Base-by-base conservation (phyloP, 1,140 invertebrate species). In the Drosophila willistoni region DNA sequence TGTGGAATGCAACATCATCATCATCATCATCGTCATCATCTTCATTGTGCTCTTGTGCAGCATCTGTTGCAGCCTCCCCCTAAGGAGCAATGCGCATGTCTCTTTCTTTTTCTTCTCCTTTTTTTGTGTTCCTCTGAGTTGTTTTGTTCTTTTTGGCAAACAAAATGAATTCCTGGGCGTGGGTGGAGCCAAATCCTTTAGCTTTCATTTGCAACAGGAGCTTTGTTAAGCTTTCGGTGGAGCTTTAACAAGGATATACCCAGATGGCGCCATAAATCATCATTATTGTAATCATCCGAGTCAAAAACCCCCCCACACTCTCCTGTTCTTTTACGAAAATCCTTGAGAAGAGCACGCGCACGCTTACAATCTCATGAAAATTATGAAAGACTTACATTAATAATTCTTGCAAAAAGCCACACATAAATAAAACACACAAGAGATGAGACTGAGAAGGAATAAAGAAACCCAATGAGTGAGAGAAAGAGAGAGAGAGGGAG, bases 341-440 rank as follows among this genome's bases (percentile, higher is more conserved):
- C 66, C 14, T 10, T 17, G 42, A 39, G 19, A 22, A 12, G 17
- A 55, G 65, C 61, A 81, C 73, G 73, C 79, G 83, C 84, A 89
- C 84, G 84, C 84, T 80, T 85, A 89, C 84, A 77, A 59, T 73
- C 84, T 87, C 89, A 89, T 71, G 84, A 87, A 86, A 86, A 87
- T 87, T 87, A 87, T 87, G 83, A 87, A 87, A 87, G 84, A 87
- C 89, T 87, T 87, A 87, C 83, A 87, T 87, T 87, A 87, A 87
- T 87, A 87, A 87, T 87, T 87, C 84, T 89, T 87, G 84, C 84
- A 89, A 89, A 51, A 87, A 86, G 84, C 79, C 84, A 87, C 84
- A 87, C 84, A 87, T 87, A 87, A 87, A 87, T 87, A 89, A 33
- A 51, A 19, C 12, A 22, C 36, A 41, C 10, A n/a, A 36, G 22